A percentile compares a stretch with the other conserved stretches of the same genome.
These are phyloP conservation scores for Centropus unirufus DNA, from an alignment of 2,113 vertebrate genomes.

Conservation along the genomic window DNA sequence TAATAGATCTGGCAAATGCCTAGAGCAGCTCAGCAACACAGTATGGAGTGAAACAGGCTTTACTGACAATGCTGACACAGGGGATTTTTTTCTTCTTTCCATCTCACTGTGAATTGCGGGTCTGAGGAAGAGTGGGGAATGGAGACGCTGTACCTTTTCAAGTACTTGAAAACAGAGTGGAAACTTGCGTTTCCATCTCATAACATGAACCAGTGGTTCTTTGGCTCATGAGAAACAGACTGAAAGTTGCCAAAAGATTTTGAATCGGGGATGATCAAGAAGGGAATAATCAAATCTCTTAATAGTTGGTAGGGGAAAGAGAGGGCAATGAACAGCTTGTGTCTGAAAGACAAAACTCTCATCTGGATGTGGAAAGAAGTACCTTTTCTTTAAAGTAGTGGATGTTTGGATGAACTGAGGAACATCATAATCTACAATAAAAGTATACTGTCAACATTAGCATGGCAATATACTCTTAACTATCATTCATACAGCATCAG, in stretches of 20 bases:
- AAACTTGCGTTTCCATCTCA: not conserved
- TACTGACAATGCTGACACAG: not conserved
- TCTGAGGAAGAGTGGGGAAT: not conserved
- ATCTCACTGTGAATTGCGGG: not conserved
- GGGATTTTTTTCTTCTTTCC: not conserved
- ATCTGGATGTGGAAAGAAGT: not conserved
- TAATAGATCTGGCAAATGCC: not conserved
- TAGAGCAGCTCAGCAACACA: not conserved
- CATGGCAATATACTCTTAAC: not conserved
- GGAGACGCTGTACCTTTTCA: not conserved
- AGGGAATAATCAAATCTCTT: not conserved
- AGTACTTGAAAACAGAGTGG: not conserved
- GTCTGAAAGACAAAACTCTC: not conserved
- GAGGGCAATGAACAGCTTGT: not conserved
- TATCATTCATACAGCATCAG: not conserved
- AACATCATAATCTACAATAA: not conserved
- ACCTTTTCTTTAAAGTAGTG: not conserved
- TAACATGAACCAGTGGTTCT: not conserved
- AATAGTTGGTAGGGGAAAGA: not conserved
- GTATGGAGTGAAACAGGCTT: not conserved
- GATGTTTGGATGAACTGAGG: not conserved
- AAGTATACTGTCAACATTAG: not conserved
- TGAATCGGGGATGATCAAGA: not conserved
- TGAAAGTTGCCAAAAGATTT: not conserved
- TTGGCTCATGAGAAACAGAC: not conserved